Base-by-base conservation (phyloP, 2,797 vertebrate genomes). In the Chromobotia macracanthus region DNA sequence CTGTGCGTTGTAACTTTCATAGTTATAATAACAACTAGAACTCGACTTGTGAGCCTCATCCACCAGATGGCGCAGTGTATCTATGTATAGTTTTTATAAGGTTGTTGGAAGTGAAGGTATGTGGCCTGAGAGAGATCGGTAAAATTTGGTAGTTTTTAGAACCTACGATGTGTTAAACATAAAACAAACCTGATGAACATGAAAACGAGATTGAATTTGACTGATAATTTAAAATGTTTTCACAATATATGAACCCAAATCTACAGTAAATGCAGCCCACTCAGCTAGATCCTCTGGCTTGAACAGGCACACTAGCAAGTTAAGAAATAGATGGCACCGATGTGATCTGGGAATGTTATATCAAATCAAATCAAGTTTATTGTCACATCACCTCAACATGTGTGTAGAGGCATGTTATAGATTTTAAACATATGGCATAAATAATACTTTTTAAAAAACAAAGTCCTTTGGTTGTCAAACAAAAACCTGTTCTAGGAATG, bases 61-160 rank as follows among this genome's bases (percentile, higher is more conserved):
- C 75, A 48, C 75, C 16, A 77, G 75, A 67, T 16, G 65, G 23
- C 5, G 38, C 38, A 46, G 38, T 68, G 23, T 4, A 58, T 60
- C 65, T 76, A 21, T 28, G 0, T 38, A 38, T 19, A 63, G 1
- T 46, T 16, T 9, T 35, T 70, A 15, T 19, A 70, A 31, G 16
- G 15, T 46, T 53, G 0, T 12, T 64, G 13, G 46, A 74, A 2
- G 58, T 31, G 44, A 74, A 63, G 10, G 31, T n/a, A 35, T 11
- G 25, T 50, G n/a, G n/a, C n/a, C n/a, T n/a, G n/a, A n/a, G n/a
- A n/a, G n/a, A n/a, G n/a, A n/a, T n/a, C n/a, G n/a, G n/a, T n/a
- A n/a, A n/a, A n/a, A n/a, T n/a, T n/a, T n/a, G n/a, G n/a, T n/a
- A 19, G 41, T n/a, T 48, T 6, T 19, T 44, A 38, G 38, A 46